Evolutionary conservation across 2,888 invertebrate species (phyloP), one percentile per base, ranked within the genome.

Genomic region (Cheilosia vulpina): DNA sequence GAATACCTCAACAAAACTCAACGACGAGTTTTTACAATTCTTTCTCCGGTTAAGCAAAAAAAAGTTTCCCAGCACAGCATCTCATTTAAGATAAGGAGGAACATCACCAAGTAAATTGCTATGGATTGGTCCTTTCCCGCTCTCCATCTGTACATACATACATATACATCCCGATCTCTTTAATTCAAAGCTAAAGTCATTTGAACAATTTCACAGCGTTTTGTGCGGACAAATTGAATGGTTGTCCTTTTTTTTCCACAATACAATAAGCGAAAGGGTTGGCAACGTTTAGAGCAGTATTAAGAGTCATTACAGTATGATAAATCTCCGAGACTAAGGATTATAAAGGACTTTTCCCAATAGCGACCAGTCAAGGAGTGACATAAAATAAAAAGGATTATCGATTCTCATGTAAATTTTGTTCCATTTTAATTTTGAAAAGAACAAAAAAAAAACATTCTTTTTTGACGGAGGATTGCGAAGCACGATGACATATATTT

Each of bases 141-240:
- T 47, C 21, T 47, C 11, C 13, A 4, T 5, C 9, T 4, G 1
- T 2, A 11, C 21, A 9, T 55, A n/a, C 21, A 21, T 21, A 21
- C 21, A 15, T 38, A 2, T 15, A 15, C 3, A 24, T 9, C 19
- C 19, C 9, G 34, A 13, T 19, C 7, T 15, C 27, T n/a, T 72
- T 24, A 63, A 76, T 68, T 76, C 58, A 66, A 58, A 53, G 41
- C 50, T 24, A 58, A 57, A 76, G 58, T 58, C 58, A 60, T 60
- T 58, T 34, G 52, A 24, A 60, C 65, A 66, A 75, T 75, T 75
- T 76, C 76, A 31, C 50, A 66, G 66, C 60, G 66, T 68, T 76
- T 76, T 76, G 76, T 76, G 43, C 19, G 66, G 31, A 66, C 66
- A 66, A 76, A 76, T 76, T 76, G 66, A 76, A 68, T 52, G 76